Percentiles rank a stretch among this genome's conserved stretches.
Evolutionary conservation across 1,140 invertebrate genomes (phyloP).

Genomic region (Mylabris phalerata): DNA sequence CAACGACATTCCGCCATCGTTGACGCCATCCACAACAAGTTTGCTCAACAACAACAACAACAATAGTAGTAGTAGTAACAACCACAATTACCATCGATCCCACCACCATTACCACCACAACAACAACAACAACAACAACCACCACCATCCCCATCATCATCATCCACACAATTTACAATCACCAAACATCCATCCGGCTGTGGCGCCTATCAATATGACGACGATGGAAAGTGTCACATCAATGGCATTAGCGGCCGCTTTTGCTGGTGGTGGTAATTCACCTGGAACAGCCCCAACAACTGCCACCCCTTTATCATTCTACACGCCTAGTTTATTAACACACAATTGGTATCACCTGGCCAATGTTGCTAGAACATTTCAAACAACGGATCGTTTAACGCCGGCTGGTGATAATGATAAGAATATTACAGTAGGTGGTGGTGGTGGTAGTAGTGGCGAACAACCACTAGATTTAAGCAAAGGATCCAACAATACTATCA

Average conservation of each 20-base stretch:
- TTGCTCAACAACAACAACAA: constrained; percentile 32
- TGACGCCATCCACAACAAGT: constrained; percentile 28
- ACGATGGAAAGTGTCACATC: constrained; percentile 48
- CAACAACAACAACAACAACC: constrained; percentile 28
- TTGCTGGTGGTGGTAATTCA: constrained; percentile 46
- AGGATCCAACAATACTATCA: constrained; percentile 21
- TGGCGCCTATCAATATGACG: constrained; percentile 37
- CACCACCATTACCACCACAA: constrained; percentile 38
- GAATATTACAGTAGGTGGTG: constrained; percentile 1
- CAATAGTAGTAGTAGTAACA: neutral
- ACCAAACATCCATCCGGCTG: constrained; percentile 8
- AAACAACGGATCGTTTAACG: constrained; percentile 12
- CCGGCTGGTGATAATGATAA: constrained; percentile 5
- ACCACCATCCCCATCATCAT: constrained; percentile 42
- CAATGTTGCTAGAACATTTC: constrained; percentile 33
- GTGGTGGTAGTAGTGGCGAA: constrained; percentile 45
- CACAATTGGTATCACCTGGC: constrained; percentile 32
- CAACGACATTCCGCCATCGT: constrained; percentile 42
- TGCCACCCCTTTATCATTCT: constrained; percentile 35
- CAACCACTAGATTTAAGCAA: constrained; percentile 76
- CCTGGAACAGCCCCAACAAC: constrained; percentile 12
- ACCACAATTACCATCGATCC: constrained; percentile 42
- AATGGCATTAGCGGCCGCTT: constrained; percentile 57
- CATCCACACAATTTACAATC: constrained; percentile 10
- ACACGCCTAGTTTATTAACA: constrained; percentile 28